Base-by-base conservation (phyloP, 2,888 invertebrate genomes). In the Drosophila imparisetae region DNA sequence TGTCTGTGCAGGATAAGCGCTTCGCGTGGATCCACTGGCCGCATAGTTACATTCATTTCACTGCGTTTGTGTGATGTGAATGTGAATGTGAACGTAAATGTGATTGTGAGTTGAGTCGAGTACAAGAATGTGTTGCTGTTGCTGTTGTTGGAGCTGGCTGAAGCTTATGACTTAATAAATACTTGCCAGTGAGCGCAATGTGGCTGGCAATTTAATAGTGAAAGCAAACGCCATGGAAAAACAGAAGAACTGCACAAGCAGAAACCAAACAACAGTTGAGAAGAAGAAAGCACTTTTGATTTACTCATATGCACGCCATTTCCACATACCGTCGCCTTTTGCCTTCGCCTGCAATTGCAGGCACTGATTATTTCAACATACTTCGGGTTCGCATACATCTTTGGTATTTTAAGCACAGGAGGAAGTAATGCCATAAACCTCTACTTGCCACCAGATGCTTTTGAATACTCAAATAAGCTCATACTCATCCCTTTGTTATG, bases 201-300 rank as follows among this genome's bases (percentile, higher is more conserved):
- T 79, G 89, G 82, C 87, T 85, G 82, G 85, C 87, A 85, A 89
- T 85, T 84, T 85, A 85, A 89, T 85, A 89, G 86, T 80, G 80
- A 81, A 72, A 80, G 81, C 80, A 86, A 81, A 81, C 81, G 87
- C 81, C 77, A 79, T 62, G 70, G 63, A 50, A 70, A 69, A 66
- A 54, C 49, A 53, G 53, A 70, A 59, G 58, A 77, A 66, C 45
- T 49, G 49, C 38, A 59, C 29, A 21, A 36, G 58, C 24, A 27
- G n/a, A 52, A n/a, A 40, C n/a, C 6, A 13, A 38, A 54, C 27
- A 53, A 24, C n/a, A 54, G 38, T 53, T n/a, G 21, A 11, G 48
- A 27, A 40, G 49, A 60, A 64, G 69, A 79, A 67, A 75, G 67
- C 61, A 60, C 61, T 50, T 80, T 80, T 80, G 80, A 78, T 78